phyloP scores from a whole-genome alignment of 30 jellyfish, hydroid and myxozoan species.

The Hydractinia echinata region DNA sequence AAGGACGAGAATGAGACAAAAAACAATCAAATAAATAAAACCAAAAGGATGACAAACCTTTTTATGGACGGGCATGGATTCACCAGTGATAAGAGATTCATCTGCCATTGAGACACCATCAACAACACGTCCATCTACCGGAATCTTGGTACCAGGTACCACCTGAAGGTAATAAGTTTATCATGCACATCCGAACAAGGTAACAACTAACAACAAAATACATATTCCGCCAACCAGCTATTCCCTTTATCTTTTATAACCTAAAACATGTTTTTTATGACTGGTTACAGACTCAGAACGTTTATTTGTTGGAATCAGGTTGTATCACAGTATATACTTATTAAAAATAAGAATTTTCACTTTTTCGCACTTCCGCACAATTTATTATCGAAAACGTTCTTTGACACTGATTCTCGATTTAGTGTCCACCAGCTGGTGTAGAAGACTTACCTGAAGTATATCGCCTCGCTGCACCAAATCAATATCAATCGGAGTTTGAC shows the following conservation, averaged over 20 bases:
- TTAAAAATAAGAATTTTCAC: too few species aligned
- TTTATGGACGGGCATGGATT: conserved; percentile 87
- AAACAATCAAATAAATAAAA: not conserved
- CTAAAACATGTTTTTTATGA: not conserved
- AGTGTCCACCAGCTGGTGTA: not conserved
- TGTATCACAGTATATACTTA: too few species aligned
- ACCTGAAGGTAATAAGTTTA: conserved; percentile 43
- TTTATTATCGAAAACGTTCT: too few species aligned
- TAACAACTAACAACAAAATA: not conserved
- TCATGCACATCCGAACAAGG: not conserved
- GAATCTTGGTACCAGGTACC: conserved; percentile 84
- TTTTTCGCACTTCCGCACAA: too few species aligned
- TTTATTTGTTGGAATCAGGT: too few species aligned
- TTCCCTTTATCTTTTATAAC: not conserved
- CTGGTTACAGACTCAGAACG: not conserved
- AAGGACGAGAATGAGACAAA: not conserved
- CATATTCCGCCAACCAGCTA: not conserved
- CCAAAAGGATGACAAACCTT: conserved; percentile 15
- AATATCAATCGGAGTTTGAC: conserved; percentile 65
- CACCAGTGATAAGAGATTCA: conserved; percentile 94
- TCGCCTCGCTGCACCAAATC: conserved; percentile 87
- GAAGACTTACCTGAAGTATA: conserved; percentile 62
- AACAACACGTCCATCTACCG: conserved; percentile 91
- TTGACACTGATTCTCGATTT: too few species aligned
- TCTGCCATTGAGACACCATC: conserved; percentile 83